These are phyloP conservation scores for Rachycentron canadum DNA, from an alignment of 2,797 vertebrate genomes.

Conservation along the genomic window DNA sequence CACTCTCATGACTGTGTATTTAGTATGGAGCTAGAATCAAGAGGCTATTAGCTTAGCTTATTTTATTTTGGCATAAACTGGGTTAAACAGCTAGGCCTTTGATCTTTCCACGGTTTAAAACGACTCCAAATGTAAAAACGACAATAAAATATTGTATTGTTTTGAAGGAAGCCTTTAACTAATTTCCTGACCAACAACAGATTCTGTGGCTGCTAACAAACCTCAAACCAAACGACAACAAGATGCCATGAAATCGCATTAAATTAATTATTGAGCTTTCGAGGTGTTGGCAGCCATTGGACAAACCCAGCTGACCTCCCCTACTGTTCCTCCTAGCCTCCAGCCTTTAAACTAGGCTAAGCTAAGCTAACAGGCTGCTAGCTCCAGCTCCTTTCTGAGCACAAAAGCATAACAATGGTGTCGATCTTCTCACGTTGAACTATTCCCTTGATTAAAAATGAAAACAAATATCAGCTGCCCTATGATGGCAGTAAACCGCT, in stretches of 20 bases:
- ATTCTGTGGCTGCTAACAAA: not conserved
- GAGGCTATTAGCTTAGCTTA: no score
- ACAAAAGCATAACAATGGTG: not conserved
- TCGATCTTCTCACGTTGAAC: not conserved
- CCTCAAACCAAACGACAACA: no score
- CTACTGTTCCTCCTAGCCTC: not conserved
- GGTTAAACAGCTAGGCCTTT: not conserved
- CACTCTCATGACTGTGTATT: not conserved
- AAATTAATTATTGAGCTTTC: not conserved
- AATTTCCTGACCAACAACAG: not conserved
- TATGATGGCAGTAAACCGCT: constrained; percentile 7
- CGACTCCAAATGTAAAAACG: not conserved
- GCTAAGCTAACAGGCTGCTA: not conserved
- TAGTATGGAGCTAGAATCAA: no score
- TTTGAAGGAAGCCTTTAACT: not conserved
- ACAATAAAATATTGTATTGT: not conserved
- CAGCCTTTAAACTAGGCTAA: not conserved
- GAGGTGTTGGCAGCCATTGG: not conserved
- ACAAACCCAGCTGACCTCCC: not conserved
- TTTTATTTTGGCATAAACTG: not conserved
- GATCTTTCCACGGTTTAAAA: no score
- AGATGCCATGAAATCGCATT: no score
- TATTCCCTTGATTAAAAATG: constrained; percentile 16
- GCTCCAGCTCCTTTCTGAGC: not conserved
- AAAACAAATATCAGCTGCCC: constrained; percentile 5